Base-by-base conservation (phyloP, 2,888 invertebrate genomes). In the Zygogramma bicolorata region DNA sequence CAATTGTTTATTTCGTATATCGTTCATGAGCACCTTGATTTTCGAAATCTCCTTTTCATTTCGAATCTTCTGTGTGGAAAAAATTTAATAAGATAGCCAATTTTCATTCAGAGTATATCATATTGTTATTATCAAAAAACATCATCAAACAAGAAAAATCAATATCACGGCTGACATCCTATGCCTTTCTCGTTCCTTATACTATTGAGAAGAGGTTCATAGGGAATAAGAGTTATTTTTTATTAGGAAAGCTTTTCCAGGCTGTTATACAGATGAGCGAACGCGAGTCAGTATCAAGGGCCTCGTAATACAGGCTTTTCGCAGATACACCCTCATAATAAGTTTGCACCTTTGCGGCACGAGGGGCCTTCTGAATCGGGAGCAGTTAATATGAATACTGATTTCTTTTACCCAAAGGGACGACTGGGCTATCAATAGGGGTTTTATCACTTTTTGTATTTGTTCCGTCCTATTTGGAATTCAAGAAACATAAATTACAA, bases 261-360 rank as follows among this genome's bases (percentile, higher is more conserved):
- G 63, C 42, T 63, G 63, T 86, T 84, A 83, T 81, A 84, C 84
- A 84, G 83, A 83, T 82, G 85, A 85, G 80, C 83, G 84, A 84
- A 78, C 82, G 65, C 59, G 65, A 84, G 83, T 82, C 82, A 84
- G 84, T 82, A 84, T 85, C 84, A 82, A 82, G 84, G 84, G 84
- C 81, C 82, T 84, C 83, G 82, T 85, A 84, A 85, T 84, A 82
- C 82, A 81, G 84, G 83, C 84, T 84, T 83, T 83, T 84, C 83
- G 75, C 82, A 81, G 82, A 85, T 85, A 85, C 84, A 84, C 85
- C 84, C 85, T 85, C 84, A 84, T 86, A 86, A 86, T 86, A 85
- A 86, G 85, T 86, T 86, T 85, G 85, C 85, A 85, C 84, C 85
- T 85, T 85, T 84, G 84, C 78, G 81, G 80, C 80, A 78, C 78